Evolutionary conservation across 2,113 vertebrate species (phyloP).

Genomic region (Percopsis transmontana): DNA sequence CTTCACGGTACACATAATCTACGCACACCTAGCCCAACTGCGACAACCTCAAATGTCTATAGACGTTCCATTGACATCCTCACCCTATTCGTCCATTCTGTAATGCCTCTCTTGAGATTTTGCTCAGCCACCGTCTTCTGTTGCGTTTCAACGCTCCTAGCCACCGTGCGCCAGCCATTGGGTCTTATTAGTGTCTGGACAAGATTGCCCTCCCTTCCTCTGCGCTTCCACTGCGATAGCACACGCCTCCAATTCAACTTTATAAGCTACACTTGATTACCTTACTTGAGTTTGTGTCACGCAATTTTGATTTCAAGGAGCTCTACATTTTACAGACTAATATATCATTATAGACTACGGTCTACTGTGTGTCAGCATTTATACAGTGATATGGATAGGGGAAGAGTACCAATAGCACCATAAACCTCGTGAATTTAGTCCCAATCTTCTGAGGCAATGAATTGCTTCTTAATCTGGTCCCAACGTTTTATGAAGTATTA

Average conservation of each 20-base stretch:
- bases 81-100: slow-evolving; percentile 45
- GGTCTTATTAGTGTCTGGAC: slow-evolving; percentile 78
- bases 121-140: slow-evolving; percentile 57
- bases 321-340: not conserved
- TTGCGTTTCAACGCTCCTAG: slow-evolving; percentile 65
- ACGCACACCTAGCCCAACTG: slow-evolving; percentile 23
- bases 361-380: no score
- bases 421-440: no score
- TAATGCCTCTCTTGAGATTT: slow-evolving; percentile 18
- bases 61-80: slow-evolving; percentile 20
- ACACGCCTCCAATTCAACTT: slow-evolving; percentile 76
- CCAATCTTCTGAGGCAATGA: no score
- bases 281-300: slow-evolving; percentile 44
- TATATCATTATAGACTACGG: not conserved
- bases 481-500: no score
- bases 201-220: slow-evolving; percentile 81
- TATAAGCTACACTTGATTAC: slow-evolving; percentile 45
- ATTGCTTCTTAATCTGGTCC: no score
- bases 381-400: no score
- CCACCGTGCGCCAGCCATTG: slow-evolving; percentile 75
- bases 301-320: not conserved
- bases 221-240: slow-evolving; percentile 71
- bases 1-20: slow-evolving; percentile 16
- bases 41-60: slow-evolving; percentile 15
- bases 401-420: no score